Conservation (phyloP, 2,113 vertebrate genomes). For the Brachypteracias leptosomus region DNA sequence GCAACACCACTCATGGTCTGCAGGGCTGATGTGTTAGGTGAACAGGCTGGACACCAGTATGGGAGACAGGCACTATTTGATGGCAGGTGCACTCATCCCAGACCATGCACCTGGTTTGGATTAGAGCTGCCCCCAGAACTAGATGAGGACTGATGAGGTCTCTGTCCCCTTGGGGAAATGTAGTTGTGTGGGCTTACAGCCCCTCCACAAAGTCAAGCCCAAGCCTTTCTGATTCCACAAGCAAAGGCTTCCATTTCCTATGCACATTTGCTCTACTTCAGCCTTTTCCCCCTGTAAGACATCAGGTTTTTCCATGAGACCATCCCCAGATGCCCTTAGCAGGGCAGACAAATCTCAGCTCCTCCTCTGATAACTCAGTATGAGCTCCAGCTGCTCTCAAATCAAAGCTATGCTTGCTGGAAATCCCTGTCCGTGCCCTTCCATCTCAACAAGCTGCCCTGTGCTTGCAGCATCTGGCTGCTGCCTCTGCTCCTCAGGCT, state of each 20-base stretch:
- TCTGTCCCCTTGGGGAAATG: accelerated
- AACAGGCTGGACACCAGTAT: neutral
- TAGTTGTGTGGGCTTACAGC: neutral
- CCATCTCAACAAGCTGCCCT: neutral
- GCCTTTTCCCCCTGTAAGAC: neutral
- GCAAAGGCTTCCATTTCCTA: neutral
- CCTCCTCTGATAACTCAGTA: neutral
- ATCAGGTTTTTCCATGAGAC: neutral
- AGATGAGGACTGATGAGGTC: neutral
- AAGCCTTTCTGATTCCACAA: neutral
- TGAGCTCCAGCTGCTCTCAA: neutral
- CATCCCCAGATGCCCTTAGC: neutral
- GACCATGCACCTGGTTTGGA: neutral
- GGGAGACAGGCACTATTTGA: neutral
- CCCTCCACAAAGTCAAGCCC: neutral
- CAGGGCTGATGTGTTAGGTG: neutral
- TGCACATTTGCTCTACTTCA: neutral
- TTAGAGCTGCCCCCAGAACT: neutral
- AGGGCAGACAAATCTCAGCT: neutral
- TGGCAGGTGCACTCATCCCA: neutral
- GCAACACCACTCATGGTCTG: neutral
- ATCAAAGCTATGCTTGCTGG: neutral
- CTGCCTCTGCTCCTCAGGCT: neutral
- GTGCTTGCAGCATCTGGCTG: neutral
- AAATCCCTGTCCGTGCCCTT: accelerated